Conservation (phyloP, 1,140 invertebrate species). For the Calycopis cecrops region DNA sequence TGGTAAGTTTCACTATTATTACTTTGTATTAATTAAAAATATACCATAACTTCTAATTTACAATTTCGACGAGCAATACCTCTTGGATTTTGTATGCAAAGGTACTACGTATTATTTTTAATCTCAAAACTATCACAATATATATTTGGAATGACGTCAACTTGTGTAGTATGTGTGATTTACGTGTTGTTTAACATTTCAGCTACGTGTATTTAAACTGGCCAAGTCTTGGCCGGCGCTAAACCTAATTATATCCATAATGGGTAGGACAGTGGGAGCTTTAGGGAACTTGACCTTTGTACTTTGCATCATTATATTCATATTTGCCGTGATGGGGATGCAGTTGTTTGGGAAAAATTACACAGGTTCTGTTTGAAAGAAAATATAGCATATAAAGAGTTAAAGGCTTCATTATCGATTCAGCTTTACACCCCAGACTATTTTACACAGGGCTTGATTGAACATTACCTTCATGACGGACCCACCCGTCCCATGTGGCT, state of each 20-base stretch:
- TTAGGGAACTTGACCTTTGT: conserved; percentile 98
- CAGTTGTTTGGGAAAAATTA: conserved; percentile 97
- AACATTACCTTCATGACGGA: conserved; percentile 61
- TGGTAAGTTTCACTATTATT: conserved; percentile 82
- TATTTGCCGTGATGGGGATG: conserved; percentile 99
- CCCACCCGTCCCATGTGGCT: conserved; percentile 56
- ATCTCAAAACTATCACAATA: background rate
- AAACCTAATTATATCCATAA: conserved; percentile 98
- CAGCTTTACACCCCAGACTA: conserved; percentile 68
- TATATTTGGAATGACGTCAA: background rate
- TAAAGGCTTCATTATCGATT: conserved; percentile 66
- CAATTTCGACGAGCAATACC: background rate
- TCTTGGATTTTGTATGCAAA: background rate
- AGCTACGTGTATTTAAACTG: conserved; percentile 99
- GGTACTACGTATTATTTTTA: conserved; percentile 2
- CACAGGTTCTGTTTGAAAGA: conserved; percentile 79
- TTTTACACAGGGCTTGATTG: conserved; percentile 68
- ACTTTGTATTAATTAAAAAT: conserved; percentile 22
- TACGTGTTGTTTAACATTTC: conserved; percentile 71
- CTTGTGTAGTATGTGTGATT: conserved; percentile 24
- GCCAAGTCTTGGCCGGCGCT: conserved; percentile 99
- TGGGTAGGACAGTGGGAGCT: conserved; percentile 98
- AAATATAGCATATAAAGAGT: conserved; percentile 65
- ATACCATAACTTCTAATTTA: conserved; percentile 9
- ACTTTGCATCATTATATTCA: conserved; percentile 98